Evolutionary conservation across 2,797 vertebrate genomes (phyloP).

Genomic region (Fistularia tabacaria): DNA sequence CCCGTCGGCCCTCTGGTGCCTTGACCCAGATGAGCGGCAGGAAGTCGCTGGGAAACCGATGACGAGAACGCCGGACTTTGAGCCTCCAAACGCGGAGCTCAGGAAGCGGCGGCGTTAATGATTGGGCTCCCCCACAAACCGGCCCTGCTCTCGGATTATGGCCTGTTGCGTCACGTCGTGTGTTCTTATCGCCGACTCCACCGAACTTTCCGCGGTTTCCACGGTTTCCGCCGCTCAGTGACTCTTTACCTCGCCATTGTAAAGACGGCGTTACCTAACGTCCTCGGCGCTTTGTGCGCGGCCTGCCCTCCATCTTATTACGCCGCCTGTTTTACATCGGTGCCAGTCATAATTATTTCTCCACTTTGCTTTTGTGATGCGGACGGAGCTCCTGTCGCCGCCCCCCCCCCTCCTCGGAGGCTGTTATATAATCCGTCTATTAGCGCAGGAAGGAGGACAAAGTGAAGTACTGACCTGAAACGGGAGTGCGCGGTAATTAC

Average conservation of each 20-base stretch:
- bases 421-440: conserved; percentile 59
- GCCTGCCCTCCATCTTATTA: conserved; percentile 22
- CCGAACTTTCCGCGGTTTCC: no score
- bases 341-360: conserved; percentile 32
- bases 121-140: conserved; percentile 29
- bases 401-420: conserved; percentile 24
- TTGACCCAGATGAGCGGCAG: conserved; percentile 10
- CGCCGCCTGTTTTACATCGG: conserved; percentile 22
- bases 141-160: conserved; percentile 21
- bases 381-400: conserved; percentile 42
- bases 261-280: conserved; percentile 47
- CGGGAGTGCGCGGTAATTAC: conserved; percentile 47
- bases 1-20: not conserved
- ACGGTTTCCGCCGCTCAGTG: conserved; percentile 6
- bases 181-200: not conserved
- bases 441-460: conserved; percentile 46
- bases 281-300: conserved; percentile 20
- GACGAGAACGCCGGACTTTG: conserved; percentile 54
- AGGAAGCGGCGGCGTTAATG: conserved; percentile 20
- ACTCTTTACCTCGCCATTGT: conserved; percentile 41
- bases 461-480: conserved; percentile 60
- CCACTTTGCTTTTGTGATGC: conserved; percentile 27
- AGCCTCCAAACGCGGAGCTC: conserved; percentile 6
- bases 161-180: conserved; percentile 7
- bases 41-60: conserved; percentile 39